These are phyloP conservation scores for Myopa tessellatipennis DNA, from an alignment of 2,888 invertebrate species.

Conservation along the genomic window DNA sequence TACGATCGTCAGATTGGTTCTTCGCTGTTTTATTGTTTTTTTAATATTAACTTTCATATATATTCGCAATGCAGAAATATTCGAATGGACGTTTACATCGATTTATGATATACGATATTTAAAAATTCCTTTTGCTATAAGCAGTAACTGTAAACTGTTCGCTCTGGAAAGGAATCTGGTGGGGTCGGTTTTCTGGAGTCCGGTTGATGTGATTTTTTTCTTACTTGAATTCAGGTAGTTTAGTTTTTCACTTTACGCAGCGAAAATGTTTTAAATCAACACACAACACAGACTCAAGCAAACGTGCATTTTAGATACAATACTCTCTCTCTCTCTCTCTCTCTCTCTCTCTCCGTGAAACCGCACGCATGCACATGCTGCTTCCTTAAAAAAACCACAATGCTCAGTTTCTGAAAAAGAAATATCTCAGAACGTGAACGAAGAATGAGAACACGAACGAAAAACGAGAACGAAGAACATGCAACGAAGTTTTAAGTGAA, in stretches of 20 bases:
- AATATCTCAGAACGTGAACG: not conserved
- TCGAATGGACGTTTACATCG: too few relatives aligned
- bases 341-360: constrained; percentile 7
- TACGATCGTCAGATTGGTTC: too few relatives aligned
- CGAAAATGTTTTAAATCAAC: constrained; percentile 25
- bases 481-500: constrained; percentile 36
- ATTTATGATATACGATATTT: too few relatives aligned
- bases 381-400: not conserved
- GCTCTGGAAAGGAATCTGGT: too few relatives aligned
- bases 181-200: too few relatives aligned
- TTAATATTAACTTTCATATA: too few relatives aligned
- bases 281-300: not conserved
- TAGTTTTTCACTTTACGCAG: not conserved
- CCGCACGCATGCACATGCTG: not conserved
- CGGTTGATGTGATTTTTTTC: too few relatives aligned
- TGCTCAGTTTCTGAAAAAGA: not conserved
- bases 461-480: constrained; percentile 15
- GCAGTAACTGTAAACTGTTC: too few relatives aligned
- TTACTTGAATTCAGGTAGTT: too few relatives aligned
- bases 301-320: not conserved
- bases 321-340: not conserved
- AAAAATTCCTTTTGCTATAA: too few relatives aligned
- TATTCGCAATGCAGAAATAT: too few relatives aligned
- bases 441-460: not conserved
- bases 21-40: too few relatives aligned